Evolutionary conservation across 2,113 vertebrate species (phyloP).

Genomic region (Sula dactylatra): DNA sequence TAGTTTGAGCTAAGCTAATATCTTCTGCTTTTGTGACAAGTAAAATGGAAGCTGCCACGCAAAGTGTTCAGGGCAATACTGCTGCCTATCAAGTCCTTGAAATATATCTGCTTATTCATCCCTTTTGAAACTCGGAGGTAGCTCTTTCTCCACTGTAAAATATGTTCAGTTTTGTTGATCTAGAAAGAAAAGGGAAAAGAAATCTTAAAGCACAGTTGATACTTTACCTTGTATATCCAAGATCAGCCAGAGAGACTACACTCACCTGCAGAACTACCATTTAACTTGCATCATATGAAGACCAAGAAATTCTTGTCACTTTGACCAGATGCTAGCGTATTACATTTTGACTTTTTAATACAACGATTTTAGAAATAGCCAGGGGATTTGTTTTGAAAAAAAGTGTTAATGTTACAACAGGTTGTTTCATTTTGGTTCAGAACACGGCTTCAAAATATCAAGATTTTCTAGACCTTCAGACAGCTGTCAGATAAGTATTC

Average conservation of each 20-base stretch:
- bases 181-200: not conserved
- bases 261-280: not conserved
- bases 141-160: not conserved
- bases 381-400: not conserved
- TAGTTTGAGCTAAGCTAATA: not conserved
- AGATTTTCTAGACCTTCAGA: not conserved
- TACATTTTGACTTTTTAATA: not conserved
- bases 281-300: not conserved
- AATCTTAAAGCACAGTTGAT: not conserved
- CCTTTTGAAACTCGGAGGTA: not conserved
- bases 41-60: not conserved
- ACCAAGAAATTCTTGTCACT: not conserved
- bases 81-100: not conserved
- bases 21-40: not conserved
- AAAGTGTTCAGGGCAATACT: not conserved
- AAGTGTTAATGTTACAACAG: not conserved
- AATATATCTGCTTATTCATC: constrained; percentile 19
- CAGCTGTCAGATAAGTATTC: not conserved
- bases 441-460: not conserved
- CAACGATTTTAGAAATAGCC: not conserved
- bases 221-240: not conserved
- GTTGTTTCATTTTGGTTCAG: not conserved
- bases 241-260: not conserved
- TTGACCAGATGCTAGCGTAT: not conserved
- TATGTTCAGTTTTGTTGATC: not conserved